A percentile compares a stretch with the other conserved stretches of the same genome.
Conservation (phyloP, 2,113 vertebrate genomes). For the Odobenus rosmarus region DNA sequence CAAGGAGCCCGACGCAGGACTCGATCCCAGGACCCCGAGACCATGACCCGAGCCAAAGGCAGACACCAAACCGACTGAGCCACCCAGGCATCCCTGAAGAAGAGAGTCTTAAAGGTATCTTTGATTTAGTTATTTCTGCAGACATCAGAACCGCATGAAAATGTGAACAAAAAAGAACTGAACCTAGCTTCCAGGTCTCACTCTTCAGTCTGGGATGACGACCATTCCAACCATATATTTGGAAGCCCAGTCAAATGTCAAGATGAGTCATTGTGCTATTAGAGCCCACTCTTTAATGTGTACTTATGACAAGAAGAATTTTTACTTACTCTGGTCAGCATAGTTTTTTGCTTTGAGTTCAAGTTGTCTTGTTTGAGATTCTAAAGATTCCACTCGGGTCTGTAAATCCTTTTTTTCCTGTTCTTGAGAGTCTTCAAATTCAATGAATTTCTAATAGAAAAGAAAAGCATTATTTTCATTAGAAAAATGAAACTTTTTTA, state of each 20-base stretch:
- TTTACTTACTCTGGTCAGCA: slow-evolving; percentile 96
- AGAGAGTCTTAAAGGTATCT: not conserved
- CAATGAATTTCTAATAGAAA: slow-evolving; percentile 94
- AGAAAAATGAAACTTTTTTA: slow-evolving; percentile 25
- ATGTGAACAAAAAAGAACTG: not conserved
- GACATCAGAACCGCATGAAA: not conserved
- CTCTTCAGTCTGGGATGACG: not conserved
- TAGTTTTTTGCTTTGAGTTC: slow-evolving; percentile 97
- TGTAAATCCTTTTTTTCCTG: slow-evolving; percentile 98
- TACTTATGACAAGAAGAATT: slow-evolving; percentile 30
- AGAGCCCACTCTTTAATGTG: not conserved
- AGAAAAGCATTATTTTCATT: slow-evolving; percentile 72
- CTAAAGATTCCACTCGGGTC: slow-evolving; percentile 90
- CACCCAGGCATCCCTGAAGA: not conserved
- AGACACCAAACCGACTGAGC: not conserved
- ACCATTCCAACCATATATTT: not conserved
- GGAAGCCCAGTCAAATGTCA: not conserved
- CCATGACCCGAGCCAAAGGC: not conserved
- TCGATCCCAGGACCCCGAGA: not conserved
- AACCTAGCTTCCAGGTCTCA: not conserved
- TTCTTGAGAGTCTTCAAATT: slow-evolving; percentile 97
- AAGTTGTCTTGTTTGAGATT: slow-evolving; percentile 95
- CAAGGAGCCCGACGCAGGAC: not conserved
- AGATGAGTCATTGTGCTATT: not conserved
- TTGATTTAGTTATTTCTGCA: not conserved